These are phyloP conservation scores for Serrognathus titanus DNA, from an alignment of 2,888 invertebrate genomes.

Conservation along the genomic window DNA sequence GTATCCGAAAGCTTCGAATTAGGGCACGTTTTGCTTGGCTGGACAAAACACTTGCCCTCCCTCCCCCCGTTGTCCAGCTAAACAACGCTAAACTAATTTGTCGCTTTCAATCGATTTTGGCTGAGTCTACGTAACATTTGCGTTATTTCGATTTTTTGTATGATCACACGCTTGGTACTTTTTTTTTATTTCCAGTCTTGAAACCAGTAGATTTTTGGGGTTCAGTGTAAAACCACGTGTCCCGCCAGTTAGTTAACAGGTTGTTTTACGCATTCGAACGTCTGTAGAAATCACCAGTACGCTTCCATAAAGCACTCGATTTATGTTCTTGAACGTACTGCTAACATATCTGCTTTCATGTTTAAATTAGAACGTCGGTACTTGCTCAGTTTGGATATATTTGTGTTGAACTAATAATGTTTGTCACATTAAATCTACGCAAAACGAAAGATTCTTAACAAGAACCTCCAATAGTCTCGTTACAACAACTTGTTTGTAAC, in stretches of 20 bases:
- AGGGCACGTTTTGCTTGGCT: neutral
- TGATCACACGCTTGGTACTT: conserved; percentile 29
- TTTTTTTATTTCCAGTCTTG: neutral
- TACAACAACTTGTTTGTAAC: too few relatives aligned
- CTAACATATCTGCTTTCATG: too few relatives aligned
- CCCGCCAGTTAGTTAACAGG: neutral
- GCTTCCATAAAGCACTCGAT: too few relatives aligned
- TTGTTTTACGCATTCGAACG: neutral
- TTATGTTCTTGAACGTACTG: too few relatives aligned
- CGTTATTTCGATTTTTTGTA: conserved; percentile 19
- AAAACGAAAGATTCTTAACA: too few relatives aligned
- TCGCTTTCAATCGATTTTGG: conserved; percentile 11
- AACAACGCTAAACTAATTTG: neutral
- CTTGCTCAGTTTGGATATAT: too few relatives aligned
- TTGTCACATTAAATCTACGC: too few relatives aligned
- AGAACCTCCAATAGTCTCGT: too few relatives aligned
- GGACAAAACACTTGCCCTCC: neutral
- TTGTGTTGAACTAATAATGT: too few relatives aligned
- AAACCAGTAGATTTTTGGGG: too few relatives aligned
- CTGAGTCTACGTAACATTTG: conserved; percentile 21
- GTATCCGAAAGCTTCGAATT: conserved; percentile 10
- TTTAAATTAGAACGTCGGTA: too few relatives aligned
- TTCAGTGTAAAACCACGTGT: too few relatives aligned
- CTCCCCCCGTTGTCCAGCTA: neutral
- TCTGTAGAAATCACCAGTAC: neutral